Conservation (phyloP, 1,140 invertebrate species). For the Rhopalosiphum maidis region DNA sequence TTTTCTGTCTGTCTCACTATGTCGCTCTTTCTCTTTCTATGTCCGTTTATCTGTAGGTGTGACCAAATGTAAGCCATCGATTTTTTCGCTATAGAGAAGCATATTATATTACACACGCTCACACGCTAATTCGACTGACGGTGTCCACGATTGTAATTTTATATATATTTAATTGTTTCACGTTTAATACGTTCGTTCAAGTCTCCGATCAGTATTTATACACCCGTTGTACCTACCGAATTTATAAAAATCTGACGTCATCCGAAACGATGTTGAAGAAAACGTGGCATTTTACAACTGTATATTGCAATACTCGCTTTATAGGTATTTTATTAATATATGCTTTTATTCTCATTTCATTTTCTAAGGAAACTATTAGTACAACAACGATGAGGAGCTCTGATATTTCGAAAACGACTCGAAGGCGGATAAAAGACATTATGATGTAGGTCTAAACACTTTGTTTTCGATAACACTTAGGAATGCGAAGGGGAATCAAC, state of each 20-base stretch:
- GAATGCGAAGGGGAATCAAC: neutral
- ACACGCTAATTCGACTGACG: neutral
- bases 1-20: neutral
- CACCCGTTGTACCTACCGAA: neutral
- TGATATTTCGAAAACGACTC: neutral
- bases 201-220: neutral
- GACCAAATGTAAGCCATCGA: neutral
- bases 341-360: neutral
- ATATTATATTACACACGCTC: neutral
- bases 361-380: neutral
- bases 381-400: too few species aligned
- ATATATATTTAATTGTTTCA: neutral
- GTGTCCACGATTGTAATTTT: neutral
- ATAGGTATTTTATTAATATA: neutral
- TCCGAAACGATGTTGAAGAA: neutral
- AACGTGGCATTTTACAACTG: neutral
- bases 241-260: neutral
- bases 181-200: neutral
- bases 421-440: neutral
- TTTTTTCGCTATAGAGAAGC: neutral
- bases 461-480: neutral
- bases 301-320: neutral
- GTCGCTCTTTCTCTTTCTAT: neutral
- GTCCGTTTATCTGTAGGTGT: neutral
- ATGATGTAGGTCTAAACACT: neutral